These are phyloP conservation scores for Megalops atlanticus DNA, from an alignment of 2,113 vertebrate species.

Conservation along the genomic window DNA sequence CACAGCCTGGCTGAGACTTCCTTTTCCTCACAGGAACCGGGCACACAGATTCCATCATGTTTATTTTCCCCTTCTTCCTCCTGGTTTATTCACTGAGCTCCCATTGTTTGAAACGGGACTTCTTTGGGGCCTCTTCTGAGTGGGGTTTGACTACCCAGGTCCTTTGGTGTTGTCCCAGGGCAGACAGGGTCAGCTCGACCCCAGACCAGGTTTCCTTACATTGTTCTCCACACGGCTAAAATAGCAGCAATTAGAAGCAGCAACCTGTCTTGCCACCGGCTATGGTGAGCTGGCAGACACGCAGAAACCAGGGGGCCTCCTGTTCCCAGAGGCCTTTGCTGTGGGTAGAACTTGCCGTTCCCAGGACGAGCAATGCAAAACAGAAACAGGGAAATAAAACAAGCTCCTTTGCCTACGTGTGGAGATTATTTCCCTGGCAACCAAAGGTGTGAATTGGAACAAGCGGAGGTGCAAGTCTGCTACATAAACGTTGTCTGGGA, in stretches of 20 bases:
- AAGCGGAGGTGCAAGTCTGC: no score
- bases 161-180: neutral
- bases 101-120: neutral
- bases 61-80: neutral
- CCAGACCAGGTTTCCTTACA: conserved; percentile 39
- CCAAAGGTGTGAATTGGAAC: no score
- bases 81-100: neutral
- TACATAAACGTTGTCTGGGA: conserved; percentile 5
- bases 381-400: neutral
- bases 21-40: conserved; percentile 33
- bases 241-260: conserved; percentile 42
- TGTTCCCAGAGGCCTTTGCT: neutral
- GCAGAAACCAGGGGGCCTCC: neutral
- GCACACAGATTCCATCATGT: conserved; percentile 25
- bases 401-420: no score
- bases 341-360: neutral
- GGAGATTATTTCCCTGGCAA: no score
- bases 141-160: neutral
- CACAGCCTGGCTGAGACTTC: conserved; percentile 23
- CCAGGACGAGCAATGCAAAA: neutral
- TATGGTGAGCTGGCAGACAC: neutral
- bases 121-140: neutral
- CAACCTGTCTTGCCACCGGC: neutral
- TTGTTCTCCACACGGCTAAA: conserved; percentile 44
- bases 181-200: neutral